Base-by-base conservation (phyloP, 2,113 vertebrate species). In the Montifringilla adamsi region DNA sequence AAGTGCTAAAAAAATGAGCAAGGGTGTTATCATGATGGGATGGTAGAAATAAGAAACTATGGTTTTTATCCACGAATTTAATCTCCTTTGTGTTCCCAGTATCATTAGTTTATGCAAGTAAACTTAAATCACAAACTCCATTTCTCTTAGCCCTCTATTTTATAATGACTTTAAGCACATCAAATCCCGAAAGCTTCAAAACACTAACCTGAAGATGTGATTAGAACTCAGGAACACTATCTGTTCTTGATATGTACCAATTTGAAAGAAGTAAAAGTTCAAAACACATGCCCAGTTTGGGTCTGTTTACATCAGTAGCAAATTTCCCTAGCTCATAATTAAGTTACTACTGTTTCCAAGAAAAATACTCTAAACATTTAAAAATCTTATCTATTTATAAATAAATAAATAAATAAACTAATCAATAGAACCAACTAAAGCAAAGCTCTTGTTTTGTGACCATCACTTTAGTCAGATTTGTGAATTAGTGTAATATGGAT, bases 21-120 rank as follows among this genome's bases (percentile, higher is more conserved):
- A 2, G 3, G 0, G 0, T 33, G 9, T 77, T 59, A 46, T 19
- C 6, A 28, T 24, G 10, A 44, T 49, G 28, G 24, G 13, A 52
- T 33, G 14, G 11, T 58, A 19, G 43, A 88, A 73, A 73, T 13
- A 22, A 70, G 27, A 62, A 43, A 52, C 10, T 52, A 4, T 9
- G 27, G 27, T 8, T 87, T 47, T 27, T 74, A n/a, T 35, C 33
- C 46, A 66, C 81, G 50, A 41, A 44, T 90, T 55, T 52, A 1
- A 33, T 47, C 27, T 87, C 12, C 6, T 81, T 69, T 56, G 3
- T 77, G 24, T 44, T 9, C 9, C 3, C 11, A 66, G 19, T 53
- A 64, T 81, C 8, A 41, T 73, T 50, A 74, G 6, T 78, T 64
- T 47, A 28, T 46, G 5, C 5, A 90, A 77, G 60, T 31, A 84